These are phyloP conservation scores for Empidonax alnorum DNA, from an alignment of 2,113 vertebrate species.

Conservation along the genomic window DNA sequence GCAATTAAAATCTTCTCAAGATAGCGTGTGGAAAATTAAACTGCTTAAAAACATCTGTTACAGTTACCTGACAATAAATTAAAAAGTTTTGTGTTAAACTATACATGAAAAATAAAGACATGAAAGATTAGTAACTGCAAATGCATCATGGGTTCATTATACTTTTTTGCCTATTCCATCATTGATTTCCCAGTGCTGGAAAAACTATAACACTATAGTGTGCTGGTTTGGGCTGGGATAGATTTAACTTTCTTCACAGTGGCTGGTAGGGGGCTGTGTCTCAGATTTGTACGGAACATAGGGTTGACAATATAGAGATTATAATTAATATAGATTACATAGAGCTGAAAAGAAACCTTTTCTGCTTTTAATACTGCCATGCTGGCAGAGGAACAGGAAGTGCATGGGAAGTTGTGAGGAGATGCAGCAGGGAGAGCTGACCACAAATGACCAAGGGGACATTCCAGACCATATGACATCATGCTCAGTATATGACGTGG, in stretches of 20 bases:
- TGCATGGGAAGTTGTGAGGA: not conserved
- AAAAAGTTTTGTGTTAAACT: not conserved
- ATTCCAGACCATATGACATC: not conserved
- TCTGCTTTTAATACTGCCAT: not conserved
- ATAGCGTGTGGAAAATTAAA: not conserved
- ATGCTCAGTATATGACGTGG: fast-evolving
- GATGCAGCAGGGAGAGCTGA: not conserved
- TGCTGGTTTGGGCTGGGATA: not conserved
- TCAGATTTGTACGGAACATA: not conserved
- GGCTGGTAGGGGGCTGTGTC: not conserved
- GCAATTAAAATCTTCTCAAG: not conserved
- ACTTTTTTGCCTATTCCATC: not conserved
- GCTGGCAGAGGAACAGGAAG: too few relatives aligned
- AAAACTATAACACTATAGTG: not conserved
- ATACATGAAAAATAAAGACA: not conserved
- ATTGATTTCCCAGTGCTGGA: not conserved
- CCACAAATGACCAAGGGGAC: not conserved
- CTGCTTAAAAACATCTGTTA: not conserved
- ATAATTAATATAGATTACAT: not conserved
- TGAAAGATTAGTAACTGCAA: not conserved
- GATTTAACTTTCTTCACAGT: not conserved
- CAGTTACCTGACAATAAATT: not conserved
- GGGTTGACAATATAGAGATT: not conserved
- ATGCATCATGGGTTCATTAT: not conserved
- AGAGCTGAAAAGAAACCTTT: not conserved